Evolutionary conservation across 2,113 vertebrate species (phyloP).

Genomic region (Papio anubis): DNA sequence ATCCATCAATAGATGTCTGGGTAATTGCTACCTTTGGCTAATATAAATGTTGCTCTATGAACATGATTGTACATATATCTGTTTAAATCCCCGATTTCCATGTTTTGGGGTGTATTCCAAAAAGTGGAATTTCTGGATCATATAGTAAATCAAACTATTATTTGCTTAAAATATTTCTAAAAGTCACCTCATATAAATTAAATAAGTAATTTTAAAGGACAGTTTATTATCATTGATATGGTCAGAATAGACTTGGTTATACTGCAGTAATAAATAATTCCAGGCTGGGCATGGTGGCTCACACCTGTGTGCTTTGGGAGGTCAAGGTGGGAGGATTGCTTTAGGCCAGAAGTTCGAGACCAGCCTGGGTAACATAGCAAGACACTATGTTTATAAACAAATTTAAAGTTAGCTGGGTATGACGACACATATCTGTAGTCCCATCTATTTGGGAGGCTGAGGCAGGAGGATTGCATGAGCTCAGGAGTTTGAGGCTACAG

Average conservation of each 20-base stretch:
- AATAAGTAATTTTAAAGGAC: background rate
- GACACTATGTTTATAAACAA: too few relatives aligned
- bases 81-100: background rate
- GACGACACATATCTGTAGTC: too few relatives aligned
- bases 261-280: background rate
- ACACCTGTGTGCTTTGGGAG: too few relatives aligned
- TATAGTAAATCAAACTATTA: background rate
- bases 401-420: too few relatives aligned
- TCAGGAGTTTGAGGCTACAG: too few relatives aligned
- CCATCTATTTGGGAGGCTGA: too few relatives aligned
- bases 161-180: background rate
- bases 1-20: background rate
- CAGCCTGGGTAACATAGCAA: too few relatives aligned
- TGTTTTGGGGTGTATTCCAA: background rate
- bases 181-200: background rate
- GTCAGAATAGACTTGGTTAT: background rate
- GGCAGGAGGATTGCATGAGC: too few relatives aligned
- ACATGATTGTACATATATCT: background rate
- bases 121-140: background rate
- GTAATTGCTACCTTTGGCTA: background rate
- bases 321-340: too few relatives aligned
- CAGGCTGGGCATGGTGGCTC: too few relatives aligned
- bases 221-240: background rate
- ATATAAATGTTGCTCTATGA: background rate
- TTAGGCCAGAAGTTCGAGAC: too few relatives aligned